Conservation (phyloP, 2,797 vertebrate genomes). For the Lateolabrax maculatus region DNA sequence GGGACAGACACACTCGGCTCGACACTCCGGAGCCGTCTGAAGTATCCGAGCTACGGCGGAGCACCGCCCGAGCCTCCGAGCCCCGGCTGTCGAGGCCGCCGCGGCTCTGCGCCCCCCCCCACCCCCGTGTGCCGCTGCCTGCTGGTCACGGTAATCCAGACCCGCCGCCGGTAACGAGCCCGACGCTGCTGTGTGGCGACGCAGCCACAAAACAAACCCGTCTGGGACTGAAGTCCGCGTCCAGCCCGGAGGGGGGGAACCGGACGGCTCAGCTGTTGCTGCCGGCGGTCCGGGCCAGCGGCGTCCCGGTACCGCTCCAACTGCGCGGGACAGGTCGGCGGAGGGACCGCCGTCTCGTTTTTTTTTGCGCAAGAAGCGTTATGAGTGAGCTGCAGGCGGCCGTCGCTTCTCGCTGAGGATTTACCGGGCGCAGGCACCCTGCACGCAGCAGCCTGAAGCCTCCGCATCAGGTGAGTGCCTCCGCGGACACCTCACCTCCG, state of each 20-base stretch:
- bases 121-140: constrained; percentile 34
- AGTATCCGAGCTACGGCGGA: constrained; percentile 1
- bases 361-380: constrained; percentile 21
- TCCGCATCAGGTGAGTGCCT: constrained; percentile 78
- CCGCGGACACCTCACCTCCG: too few relatives aligned
- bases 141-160: constrained; percentile 52
- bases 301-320: constrained; percentile 17
- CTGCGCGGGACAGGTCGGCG: constrained; percentile 37
- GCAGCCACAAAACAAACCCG: constrained; percentile 24
- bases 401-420: too few relatives aligned
- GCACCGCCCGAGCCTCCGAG: not conserved
- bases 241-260: constrained; percentile 16
- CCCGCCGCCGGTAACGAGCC: constrained; percentile 41
- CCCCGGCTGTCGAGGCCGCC: constrained; percentile 38
- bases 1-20: too few relatives aligned
- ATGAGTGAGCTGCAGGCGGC: constrained; percentile 19
- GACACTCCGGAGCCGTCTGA: too few relatives aligned
- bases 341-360: constrained; percentile 11
- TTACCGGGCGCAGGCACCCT: not conserved
- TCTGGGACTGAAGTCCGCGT: constrained; percentile 35
- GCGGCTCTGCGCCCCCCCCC: constrained; percentile 15
- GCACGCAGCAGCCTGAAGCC: constrained; percentile 27
- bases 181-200: constrained; percentile 46
- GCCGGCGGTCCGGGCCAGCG: constrained; percentile 27
- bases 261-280: constrained; percentile 17